A percentile compares a stretch with the other conserved stretches of the same genome.
These are phyloP conservation scores for Amphipyra berbera DNA, from an alignment of 2,888 invertebrate species.

Conservation along the genomic window DNA sequence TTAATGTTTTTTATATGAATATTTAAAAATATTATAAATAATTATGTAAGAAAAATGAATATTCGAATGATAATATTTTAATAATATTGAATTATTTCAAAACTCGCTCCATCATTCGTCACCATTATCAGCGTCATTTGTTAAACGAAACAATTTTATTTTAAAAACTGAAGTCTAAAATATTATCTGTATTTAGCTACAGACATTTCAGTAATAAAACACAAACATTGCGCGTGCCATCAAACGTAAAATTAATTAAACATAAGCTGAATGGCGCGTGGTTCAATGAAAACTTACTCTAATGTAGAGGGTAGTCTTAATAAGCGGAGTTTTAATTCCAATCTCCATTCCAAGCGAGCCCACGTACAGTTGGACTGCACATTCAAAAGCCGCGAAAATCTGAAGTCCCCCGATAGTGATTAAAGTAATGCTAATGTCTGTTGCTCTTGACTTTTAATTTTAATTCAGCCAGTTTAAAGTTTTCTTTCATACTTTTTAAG, in stretches of 20 bases:
- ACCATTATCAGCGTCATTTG: too few relatives aligned
- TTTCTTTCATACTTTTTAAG: conserved; percentile 47
- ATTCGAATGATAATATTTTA: too few relatives aligned
- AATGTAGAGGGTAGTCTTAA: conserved; percentile 75
- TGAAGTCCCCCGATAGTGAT: conserved; percentile 77
- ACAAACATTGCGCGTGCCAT: conserved; percentile 46
- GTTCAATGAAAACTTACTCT: conserved; percentile 69
- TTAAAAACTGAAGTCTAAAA: too few relatives aligned
- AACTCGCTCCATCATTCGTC: background rate
- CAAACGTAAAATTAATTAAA: conserved; percentile 75
- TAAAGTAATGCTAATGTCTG: conserved; percentile 79
- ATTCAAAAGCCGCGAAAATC: conserved; percentile 74
- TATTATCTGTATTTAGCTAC: too few relatives aligned
- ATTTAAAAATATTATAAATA: too few relatives aligned
- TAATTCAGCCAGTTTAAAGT: conserved; percentile 60
- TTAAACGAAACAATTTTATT: conserved; percentile 1
- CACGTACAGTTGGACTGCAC: conserved; percentile 73
- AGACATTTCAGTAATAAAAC: conserved; percentile 3
- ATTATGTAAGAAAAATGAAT: too few relatives aligned
- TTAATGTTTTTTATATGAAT: too few relatives aligned
- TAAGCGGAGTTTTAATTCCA: conserved; percentile 81
- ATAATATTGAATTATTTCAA: too few relatives aligned
- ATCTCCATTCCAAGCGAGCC: conserved; percentile 76
- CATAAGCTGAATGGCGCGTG: conserved; percentile 58
- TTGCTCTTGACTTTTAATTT: conserved; percentile 73